Conservation (phyloP, 1,140 invertebrate species). For the Mya arenaria region DNA sequence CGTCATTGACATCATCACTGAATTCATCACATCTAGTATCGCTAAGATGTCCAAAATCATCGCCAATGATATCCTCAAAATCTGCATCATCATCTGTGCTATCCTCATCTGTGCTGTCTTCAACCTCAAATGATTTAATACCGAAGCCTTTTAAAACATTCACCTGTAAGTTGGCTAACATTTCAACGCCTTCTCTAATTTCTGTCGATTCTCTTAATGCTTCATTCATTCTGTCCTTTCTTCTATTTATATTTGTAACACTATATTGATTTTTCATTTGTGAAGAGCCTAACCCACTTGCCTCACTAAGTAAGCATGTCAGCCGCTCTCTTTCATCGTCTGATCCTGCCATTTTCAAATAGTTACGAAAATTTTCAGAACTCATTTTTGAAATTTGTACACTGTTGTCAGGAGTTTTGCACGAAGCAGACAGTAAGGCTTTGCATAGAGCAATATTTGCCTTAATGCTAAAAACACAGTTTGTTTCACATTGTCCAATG, state of each 20-base stretch:
- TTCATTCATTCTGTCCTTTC: neutral
- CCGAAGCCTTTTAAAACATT: constrained; percentile 1
- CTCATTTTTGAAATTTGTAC: constrained; percentile 17
- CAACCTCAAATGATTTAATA: too few relatives aligned
- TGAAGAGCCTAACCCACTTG: neutral
- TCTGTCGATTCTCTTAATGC: neutral
- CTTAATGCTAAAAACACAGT: too few relatives aligned
- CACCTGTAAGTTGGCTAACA: constrained; percentile 2
- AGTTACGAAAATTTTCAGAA: constrained; percentile 1
- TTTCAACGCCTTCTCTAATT: neutral
- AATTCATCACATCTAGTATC: neutral
- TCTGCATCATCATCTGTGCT: too few relatives aligned
- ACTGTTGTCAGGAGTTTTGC: neutral
- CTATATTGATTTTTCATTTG: neutral
- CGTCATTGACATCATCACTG: neutral
- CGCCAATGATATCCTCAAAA: too few relatives aligned
- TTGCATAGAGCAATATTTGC: constrained; percentile 8
- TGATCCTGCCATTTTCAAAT: neutral
- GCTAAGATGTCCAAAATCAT: too few relatives aligned
- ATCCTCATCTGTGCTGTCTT: constrained; percentile 5
- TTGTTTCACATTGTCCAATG: neutral
- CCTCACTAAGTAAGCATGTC: neutral
- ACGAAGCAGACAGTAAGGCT: neutral
- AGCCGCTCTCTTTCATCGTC: constrained; percentile 5
- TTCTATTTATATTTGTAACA: constrained; percentile 5